A percentile compares a stretch with the other conserved stretches of the same genome.
These are phyloP conservation scores for Trissolcus japonicus DNA, from an alignment of 2,888 invertebrate species.

Conservation along the genomic window DNA sequence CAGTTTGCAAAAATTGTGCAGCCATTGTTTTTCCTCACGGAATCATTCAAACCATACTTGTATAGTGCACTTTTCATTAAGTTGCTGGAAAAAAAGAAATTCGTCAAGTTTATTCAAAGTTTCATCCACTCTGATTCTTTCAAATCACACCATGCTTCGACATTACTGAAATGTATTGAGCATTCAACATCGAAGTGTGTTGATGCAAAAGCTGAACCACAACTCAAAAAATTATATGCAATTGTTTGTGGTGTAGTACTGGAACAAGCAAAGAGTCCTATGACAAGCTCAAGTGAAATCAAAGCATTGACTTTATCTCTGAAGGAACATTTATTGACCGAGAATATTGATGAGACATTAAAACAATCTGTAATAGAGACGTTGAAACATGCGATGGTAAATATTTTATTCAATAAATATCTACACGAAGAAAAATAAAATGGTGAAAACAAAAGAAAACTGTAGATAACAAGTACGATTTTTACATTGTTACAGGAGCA, in stretches of 20 bases:
- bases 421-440: too few relatives aligned
- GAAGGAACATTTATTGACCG: constrained; percentile 39
- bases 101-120: constrained; percentile 8
- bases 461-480: not conserved
- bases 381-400: constrained; percentile 23
- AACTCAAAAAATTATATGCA: constrained; percentile 63
- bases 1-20: constrained; percentile 24
- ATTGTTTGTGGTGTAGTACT: constrained; percentile 62
- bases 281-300: constrained; percentile 60
- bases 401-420: too few relatives aligned
- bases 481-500: constrained; percentile 6
- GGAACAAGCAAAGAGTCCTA: constrained; percentile 48
- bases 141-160: constrained; percentile 25
- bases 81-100: constrained; percentile 22
- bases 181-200: constrained; percentile 61
- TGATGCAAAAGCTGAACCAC: constrained; percentile 9
- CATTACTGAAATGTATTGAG: constrained; percentile 65
- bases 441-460: not conserved
- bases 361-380: constrained; percentile 1
- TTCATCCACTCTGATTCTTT: constrained; percentile 14
- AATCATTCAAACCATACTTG: constrained; percentile 21
- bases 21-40: constrained; percentile 25
- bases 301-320: constrained; percentile 63
- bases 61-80: constrained; percentile 12
- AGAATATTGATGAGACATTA: constrained; percentile 14